Evolutionary conservation across 2,888 invertebrate species (phyloP).

Genomic region (Drosophila differens): DNA sequence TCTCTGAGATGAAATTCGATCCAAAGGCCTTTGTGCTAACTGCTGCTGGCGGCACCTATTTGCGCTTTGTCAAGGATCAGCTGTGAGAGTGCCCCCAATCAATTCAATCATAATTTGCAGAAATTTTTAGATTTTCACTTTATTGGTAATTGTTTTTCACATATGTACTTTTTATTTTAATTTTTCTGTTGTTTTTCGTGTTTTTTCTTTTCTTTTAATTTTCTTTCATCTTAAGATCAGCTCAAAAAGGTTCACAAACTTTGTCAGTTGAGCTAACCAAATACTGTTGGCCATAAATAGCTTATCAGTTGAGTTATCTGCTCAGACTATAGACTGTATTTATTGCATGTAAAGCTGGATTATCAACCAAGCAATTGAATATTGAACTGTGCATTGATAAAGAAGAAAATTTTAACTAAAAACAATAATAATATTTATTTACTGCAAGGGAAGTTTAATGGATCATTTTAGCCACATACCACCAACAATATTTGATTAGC

Average conservation of each 20-base stretch:
- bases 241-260: slow-evolving; percentile 67
- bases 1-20: slow-evolving; percentile 74
- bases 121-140: slow-evolving; percentile 50
- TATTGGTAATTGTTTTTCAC: slow-evolving; percentile 72
- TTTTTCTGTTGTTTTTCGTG: neutral
- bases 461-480: slow-evolving; percentile 10
- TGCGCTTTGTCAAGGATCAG: slow-evolving; percentile 73
- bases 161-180: slow-evolving; percentile 45
- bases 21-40: slow-evolving; percentile 78
- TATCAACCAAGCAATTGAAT: slow-evolving; percentile 27
- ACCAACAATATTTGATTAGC: slow-evolving; percentile 55
- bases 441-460: neutral
- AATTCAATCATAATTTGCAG: neutral
- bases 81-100: slow-evolving; percentile 31
- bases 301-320: slow-evolving; percentile 27
- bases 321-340: slow-evolving; percentile 15
- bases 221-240: slow-evolving; percentile 45
- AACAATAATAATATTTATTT: neutral
- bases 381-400: slow-evolving; percentile 19
- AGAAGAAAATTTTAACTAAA: slow-evolving; percentile 7
- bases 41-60: slow-evolving; percentile 76
- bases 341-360: slow-evolving; percentile 34
- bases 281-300: slow-evolving; percentile 40
- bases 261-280: slow-evolving; percentile 55
- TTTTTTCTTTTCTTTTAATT: slow-evolving; percentile 13